Base-by-base conservation (phyloP, 2,113 vertebrate species). In the Tursiops truncatus region DNA sequence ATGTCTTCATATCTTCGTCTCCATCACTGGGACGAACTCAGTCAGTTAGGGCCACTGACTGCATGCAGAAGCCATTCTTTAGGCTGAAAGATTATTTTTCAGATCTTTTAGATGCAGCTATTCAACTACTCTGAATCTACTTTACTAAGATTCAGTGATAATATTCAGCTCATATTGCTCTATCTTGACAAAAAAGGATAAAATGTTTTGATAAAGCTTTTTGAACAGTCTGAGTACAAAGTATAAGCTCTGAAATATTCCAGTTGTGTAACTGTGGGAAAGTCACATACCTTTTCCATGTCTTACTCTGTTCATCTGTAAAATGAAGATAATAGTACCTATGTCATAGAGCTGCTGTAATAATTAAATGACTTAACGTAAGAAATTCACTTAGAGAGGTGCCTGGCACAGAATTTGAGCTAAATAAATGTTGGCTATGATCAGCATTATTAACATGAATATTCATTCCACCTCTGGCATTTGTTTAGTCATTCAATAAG, bases 311-410 rank as follows among this genome's bases (percentile, higher is more conserved):
- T 67, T 73, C 76, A 44, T 77, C 15, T 89, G 28, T 85, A 65
- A 97, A 97, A 83, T 63, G 58, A 94, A 60, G 77, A 41, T 50
- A 91, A 96, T 13, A 25, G 53, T 25, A 12, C 31, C 76, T 89
- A 76, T 56, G 79, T 81, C 77, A 71, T 14, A 50, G 58, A 76
- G 38, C 56, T 84, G n/a, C 36, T 36, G 28, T 68, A 67, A 96
- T 81, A 71, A 83, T 81, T 58, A 77, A 88, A 71, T 82, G 89
- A 47, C 68, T 89, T 68, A 60, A 36, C 6, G 3, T 36, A 87
- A 89, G 93, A 91, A 79, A 80, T 38, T 38, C 1, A 36, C 58
- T 91, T 26, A 68, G 26, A 67, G 56, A 50, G n/a, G 17, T 86
- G 14, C 33, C 56, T 63, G 21, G 36, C 65, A 25, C 17, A 56